Conservation (phyloP, 2,888 invertebrate species). For the Clepsis dumicolana region DNA sequence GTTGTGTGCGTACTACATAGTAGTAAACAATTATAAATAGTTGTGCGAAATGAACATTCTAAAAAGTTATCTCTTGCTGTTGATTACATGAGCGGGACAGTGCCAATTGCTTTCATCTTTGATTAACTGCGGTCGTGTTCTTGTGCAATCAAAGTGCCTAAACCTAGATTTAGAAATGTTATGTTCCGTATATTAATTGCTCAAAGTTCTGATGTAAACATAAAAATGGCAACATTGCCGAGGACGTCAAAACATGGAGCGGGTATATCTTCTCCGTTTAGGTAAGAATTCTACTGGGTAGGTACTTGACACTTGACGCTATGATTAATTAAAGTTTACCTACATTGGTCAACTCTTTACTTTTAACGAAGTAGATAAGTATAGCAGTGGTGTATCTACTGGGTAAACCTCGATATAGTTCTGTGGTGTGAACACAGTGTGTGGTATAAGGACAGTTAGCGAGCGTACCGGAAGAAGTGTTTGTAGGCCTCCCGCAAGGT, state of each 20-base stretch:
- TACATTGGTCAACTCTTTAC: background rate
- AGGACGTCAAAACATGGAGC: conserved; percentile 73
- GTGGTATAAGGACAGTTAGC: too few species aligned
- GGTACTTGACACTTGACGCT: background rate
- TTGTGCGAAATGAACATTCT: conserved; percentile 25
- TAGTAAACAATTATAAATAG: conserved; percentile 40
- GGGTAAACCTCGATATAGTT: too few species aligned
- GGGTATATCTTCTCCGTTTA: conserved; percentile 73
- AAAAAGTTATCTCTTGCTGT: conserved; percentile 27
- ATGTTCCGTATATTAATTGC: conserved; percentile 29
- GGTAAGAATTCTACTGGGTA: conserved; percentile 56
- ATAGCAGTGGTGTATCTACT: too few species aligned
- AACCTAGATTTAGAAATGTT: conserved; percentile 9
- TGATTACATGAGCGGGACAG: conserved; percentile 11
- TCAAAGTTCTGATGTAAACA: conserved; percentile 41
- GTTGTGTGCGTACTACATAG: conserved; percentile 28
- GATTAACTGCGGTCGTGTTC: background rate
- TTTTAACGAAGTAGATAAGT: too few species aligned
- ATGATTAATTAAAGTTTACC: background rate
- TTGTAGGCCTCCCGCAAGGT: too few species aligned
- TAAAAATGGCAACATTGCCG: conserved; percentile 79
- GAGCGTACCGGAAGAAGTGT: too few species aligned
- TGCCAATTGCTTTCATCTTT: background rate
- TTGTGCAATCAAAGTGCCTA: conserved; percentile 22
- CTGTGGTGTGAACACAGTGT: too few species aligned